Evolutionary conservation across 2,797 vertebrate genomes (phyloP).

Genomic region (Danio aesculapii): DNA sequence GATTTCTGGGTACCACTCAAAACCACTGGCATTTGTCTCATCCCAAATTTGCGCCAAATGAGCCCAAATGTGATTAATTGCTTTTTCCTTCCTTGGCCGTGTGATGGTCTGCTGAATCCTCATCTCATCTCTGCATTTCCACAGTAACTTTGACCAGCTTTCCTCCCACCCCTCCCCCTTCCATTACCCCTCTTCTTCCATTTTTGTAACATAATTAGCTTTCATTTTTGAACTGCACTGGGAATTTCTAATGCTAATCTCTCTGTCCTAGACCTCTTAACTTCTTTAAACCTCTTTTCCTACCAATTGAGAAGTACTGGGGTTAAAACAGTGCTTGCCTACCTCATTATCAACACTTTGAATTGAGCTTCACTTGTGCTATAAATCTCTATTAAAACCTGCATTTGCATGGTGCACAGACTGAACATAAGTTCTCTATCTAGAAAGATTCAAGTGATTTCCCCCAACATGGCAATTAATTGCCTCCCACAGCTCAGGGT

Average conservation of each 20-base stretch:
- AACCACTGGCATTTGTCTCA: conserved; percentile 66
- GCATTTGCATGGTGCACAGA: conserved; percentile 79
- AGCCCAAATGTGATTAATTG: conserved; percentile 73
- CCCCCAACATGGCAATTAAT: conserved; percentile 82
- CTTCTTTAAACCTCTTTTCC: conserved; percentile 77
- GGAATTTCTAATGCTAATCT: conserved; percentile 84
- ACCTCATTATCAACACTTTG: conserved; percentile 88
- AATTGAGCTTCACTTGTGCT: conserved; percentile 81
- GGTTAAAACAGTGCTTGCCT: conserved; percentile 86
- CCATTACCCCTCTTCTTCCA: conserved; percentile 63
- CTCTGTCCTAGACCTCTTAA: conserved; percentile 88
- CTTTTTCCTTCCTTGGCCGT: conserved; percentile 62
- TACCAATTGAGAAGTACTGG: conserved; percentile 81
- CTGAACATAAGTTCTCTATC: conserved; percentile 80
- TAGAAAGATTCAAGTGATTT: conserved; percentile 79
- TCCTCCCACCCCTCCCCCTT: conserved; percentile 53
- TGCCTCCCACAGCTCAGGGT: conserved; percentile 78
- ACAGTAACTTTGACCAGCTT: conserved; percentile 58
- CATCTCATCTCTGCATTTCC: conserved; percentile 66
- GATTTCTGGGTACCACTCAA: conserved; percentile 64
- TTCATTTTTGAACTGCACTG: conserved; percentile 78
- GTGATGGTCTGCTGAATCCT: conserved; percentile 74
- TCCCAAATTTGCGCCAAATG: conserved; percentile 62
- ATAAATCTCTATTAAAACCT: conserved; percentile 89
- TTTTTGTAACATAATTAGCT: conserved; percentile 82